Evolutionary conservation across 2,888 invertebrate species (phyloP), one percentile per base, ranked within the genome.

Genomic region (Rosalia funebris): DNA sequence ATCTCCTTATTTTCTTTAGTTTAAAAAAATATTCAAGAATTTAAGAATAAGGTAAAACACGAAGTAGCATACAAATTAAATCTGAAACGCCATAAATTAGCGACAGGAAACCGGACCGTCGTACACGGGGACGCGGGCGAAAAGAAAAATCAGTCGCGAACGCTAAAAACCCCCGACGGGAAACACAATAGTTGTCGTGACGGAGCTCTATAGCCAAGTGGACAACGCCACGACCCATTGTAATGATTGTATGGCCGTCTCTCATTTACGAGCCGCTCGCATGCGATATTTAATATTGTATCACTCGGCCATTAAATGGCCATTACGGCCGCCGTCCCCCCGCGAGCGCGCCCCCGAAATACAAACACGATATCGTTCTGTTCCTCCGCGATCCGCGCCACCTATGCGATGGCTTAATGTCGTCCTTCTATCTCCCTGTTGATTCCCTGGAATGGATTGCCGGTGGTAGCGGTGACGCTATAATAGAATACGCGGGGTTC

Each of bases 241-340:
- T 65, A 65, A 63, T 63, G 64, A 65, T 65, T 65, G 68, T 65
- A 60, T 57, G 61, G 61, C 32, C 60, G 65, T 65, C 63, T 61
- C 57, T 65, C 55, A 61, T 46, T 65, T 68, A 68, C 63, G 59
- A 63, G 57, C 60, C 14, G 25, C 57, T 41, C 64, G 63, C 70
- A 70, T 68, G 71, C 70, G 57, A 69, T 69, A 68, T 68, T 72
- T 72, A 70, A 70, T 72, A 72, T 70, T 72, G 70, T 68, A 72
- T 70, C 71, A 70, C 65, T 65, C 65, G 46, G 61, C 68, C 71
- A 71, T 72, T 70, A 71, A 68, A 63, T 63, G 68, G 67, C 66
- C 67, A 70, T 72, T 70, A 71, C 67, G 65, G 65, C 69, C 62
- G 60, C 53, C 36, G 60, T 69, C 67, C 69, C 62, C 62, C 55